Percentiles rank a stretch among this genome's conserved stretches.
Conservation (phyloP, 1,140 invertebrate species). For the Anastrepha ludens region DNA sequence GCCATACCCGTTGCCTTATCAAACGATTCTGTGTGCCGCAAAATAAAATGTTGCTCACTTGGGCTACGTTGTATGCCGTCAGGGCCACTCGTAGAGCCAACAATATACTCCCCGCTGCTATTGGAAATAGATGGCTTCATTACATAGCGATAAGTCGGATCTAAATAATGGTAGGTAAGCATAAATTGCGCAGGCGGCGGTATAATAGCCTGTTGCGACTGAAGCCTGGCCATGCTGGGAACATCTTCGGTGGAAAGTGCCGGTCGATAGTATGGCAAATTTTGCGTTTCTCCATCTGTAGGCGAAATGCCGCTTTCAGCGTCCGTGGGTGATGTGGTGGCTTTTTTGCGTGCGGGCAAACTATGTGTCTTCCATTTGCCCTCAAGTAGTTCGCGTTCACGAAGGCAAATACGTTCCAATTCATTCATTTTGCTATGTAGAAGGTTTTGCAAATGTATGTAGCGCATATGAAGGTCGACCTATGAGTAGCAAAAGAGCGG, state of each 20-base stretch:
- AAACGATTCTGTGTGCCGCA: conserved; percentile 75
- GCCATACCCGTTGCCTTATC: conserved; percentile 50
- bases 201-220: conserved; percentile 69
- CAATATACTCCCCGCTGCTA: conserved; percentile 80
- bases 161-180: conserved; percentile 82
- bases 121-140: conserved; percentile 77
- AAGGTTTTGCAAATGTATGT: conserved; percentile 89
- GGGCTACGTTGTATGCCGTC: conserved; percentile 78
- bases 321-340: conserved; percentile 77
- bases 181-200: conserved; percentile 77
- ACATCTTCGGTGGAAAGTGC: conserved; percentile 84
- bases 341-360: conserved; percentile 86
- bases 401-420: conserved; percentile 86
- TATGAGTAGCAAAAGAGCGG: conserved; percentile 72
- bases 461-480: conserved; percentile 91
- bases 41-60: conserved; percentile 80
- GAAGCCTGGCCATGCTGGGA: conserved; percentile 73
- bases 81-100: conserved; percentile 76
- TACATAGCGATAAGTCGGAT: conserved; percentile 81
- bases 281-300: conserved; percentile 68
- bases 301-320: conserved; percentile 74
- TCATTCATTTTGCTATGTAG: conserved; percentile 91
- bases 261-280: conserved; percentile 77
- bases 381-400: conserved; percentile 88
- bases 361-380: conserved; percentile 92